Conservation (phyloP, 37 sponge, comb jelly and placozoan species). For the Sycon ciliatum region DNA sequence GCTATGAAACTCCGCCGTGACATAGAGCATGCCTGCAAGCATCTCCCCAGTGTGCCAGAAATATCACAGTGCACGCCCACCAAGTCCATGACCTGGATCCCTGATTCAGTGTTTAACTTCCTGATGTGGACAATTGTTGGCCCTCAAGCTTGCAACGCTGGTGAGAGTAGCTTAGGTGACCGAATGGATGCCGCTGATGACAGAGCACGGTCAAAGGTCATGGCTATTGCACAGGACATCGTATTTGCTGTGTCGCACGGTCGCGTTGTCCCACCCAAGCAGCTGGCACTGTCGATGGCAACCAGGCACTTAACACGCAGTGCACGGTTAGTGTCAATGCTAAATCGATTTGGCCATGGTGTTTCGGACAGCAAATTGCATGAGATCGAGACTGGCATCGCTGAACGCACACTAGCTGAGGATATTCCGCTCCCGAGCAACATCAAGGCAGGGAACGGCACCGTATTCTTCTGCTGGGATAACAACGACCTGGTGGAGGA, state of each 20-base stretch:
- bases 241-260: neutral
- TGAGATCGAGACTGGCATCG: neutral
- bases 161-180: neutral
- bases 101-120: neutral
- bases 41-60: too few relatives aligned
- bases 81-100: too few relatives aligned
- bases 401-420: neutral
- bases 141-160: neutral
- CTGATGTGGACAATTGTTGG: neutral
- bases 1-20: too few relatives aligned
- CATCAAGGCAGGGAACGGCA: neutral
- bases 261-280: neutral
- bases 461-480: neutral
- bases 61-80: too few relatives aligned
- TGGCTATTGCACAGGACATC: neutral
- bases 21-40: too few relatives aligned
- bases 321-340: neutral
- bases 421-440: neutral
- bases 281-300: neutral
- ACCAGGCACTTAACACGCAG: neutral
- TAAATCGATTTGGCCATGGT: neutral
- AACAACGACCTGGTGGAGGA: too few relatives aligned
- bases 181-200: neutral
- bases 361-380: neutral
- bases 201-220: neutral